phyloP scores from a whole-genome alignment of 2,113 vertebrate species.

The Parus major region DNA sequence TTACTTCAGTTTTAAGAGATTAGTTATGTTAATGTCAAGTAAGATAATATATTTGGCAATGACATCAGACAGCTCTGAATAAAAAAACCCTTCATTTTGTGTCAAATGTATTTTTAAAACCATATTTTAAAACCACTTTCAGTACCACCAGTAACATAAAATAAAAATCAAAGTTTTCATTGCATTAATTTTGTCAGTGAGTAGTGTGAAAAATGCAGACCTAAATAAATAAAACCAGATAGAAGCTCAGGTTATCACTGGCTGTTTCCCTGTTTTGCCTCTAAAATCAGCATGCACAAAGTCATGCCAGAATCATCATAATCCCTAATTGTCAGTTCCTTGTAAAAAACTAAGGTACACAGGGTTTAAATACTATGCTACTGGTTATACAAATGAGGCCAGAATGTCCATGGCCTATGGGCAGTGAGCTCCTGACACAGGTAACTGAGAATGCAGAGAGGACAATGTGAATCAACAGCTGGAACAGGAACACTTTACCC shows the following conservation, averaged over 20 bases:
- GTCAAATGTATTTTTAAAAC: neutral
- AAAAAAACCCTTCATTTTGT: neutral
- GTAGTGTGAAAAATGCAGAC: neutral
- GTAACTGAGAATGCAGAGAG: neutral
- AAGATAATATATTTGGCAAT: neutral
- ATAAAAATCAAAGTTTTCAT: neutral
- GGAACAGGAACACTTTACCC: neutral
- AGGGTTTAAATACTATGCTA: neutral
- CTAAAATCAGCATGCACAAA: neutral
- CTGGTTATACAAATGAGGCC: neutral
- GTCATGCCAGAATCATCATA: neutral
- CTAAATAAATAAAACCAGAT: neutral
- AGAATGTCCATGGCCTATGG: neutral
- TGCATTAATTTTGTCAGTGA: neutral
- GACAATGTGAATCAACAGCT: neutral
- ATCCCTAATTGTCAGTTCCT: neutral
- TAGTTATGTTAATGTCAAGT: neutral
- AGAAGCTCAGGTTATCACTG: neutral
- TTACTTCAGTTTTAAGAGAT: neutral
- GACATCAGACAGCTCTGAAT: neutral
- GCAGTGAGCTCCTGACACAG: neutral
- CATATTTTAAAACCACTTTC: neutral
- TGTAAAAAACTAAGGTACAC: neutral
- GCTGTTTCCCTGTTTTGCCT: neutral
- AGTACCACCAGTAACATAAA: neutral